These are phyloP conservation scores for Taenioides sp. DNA, from an alignment of 2,797 vertebrate species.

Conservation along the genomic window DNA sequence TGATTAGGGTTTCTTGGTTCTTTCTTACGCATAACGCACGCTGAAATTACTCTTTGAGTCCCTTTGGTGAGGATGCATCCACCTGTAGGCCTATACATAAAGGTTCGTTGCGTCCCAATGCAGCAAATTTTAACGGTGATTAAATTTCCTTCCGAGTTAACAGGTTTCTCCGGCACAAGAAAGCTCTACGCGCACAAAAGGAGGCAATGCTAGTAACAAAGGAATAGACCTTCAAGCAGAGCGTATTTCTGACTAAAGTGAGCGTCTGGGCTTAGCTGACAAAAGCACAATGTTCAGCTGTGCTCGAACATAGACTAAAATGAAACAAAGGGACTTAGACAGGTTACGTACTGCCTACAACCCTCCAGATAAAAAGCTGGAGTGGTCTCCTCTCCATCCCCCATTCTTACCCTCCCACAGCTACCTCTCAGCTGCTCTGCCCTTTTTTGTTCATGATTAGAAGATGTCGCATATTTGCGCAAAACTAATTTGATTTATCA, in stretches of 20 bases:
- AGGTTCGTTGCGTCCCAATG: neutral
- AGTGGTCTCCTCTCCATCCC: slow-evolving; percentile 64
- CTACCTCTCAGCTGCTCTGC: slow-evolving; percentile 55
- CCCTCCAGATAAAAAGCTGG: slow-evolving; percentile 44
- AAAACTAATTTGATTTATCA: neutral
- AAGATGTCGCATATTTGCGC: slow-evolving; percentile 28
- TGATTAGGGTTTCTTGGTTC: neutral
- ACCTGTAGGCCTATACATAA: neutral
- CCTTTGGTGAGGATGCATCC: neutral
- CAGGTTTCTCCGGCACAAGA: neutral
- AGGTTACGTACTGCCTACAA: slow-evolving; percentile 16
- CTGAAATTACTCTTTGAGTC: neutral
- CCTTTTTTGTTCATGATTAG: slow-evolving; percentile 50
- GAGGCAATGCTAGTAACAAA: slow-evolving; percentile 59
- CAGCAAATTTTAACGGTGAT: slow-evolving; percentile 1
- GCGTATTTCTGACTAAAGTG: slow-evolving; percentile 24
- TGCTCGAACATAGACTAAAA: neutral
- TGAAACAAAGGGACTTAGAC: slow-evolving; percentile 18
- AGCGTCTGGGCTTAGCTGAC: slow-evolving; percentile 7
- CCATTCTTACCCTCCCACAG: slow-evolving; percentile 57
- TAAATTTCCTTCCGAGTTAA: slow-evolving; percentile 1
- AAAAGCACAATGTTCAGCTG: neutral
- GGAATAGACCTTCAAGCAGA: slow-evolving; percentile 38
- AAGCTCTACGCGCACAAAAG: slow-evolving; percentile 20
- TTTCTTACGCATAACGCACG: neutral